phyloP scores from a whole-genome alignment of 2,113 vertebrate genomes.

The Lagopus muta region DNA sequence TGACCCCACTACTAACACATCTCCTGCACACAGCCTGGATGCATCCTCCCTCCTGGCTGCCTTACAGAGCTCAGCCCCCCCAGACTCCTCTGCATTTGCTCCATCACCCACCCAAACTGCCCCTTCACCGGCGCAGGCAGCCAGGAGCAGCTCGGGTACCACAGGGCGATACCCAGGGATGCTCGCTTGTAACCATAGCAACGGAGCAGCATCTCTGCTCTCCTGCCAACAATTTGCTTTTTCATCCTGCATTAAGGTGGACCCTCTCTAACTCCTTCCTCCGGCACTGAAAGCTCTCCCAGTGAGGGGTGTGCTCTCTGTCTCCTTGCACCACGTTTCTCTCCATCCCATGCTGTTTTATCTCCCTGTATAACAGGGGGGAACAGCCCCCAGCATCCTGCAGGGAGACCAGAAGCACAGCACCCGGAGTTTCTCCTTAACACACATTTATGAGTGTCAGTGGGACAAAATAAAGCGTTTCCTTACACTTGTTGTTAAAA shows the following conservation, averaged over 20 bases:
- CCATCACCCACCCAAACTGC: background rate
- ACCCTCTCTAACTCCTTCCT: background rate
- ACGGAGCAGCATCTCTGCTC: constrained; percentile 75
- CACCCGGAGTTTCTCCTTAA: constrained; percentile 26
- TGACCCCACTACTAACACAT: fast-evolving
- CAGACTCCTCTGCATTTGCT: too few relatives aligned
- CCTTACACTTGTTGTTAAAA: constrained; percentile 40
- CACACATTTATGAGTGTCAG: background rate
- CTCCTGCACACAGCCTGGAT: background rate
- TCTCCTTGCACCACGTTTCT: background rate
- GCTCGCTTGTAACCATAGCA: constrained; percentile 72
- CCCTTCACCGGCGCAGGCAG: constrained; percentile 72
- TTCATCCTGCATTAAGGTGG: constrained; percentile 63
- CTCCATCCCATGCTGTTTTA: background rate
- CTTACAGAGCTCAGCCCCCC: background rate
- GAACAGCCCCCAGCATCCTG: background rate
- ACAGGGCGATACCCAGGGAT: constrained; percentile 52
- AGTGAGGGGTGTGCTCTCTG: fast-evolving
- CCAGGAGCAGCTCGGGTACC: constrained; percentile 67
- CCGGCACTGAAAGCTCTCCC: background rate
- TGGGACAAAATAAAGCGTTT: constrained; percentile 53
- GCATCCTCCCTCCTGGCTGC: background rate
- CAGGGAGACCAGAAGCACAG: fast-evolving
- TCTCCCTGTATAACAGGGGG: background rate
- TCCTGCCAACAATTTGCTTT: constrained; percentile 60